Evolutionary conservation across 1,140 invertebrate species (phyloP), one percentile per base, ranked within the genome.

Genomic region (Aphidius gifuensis): DNA sequence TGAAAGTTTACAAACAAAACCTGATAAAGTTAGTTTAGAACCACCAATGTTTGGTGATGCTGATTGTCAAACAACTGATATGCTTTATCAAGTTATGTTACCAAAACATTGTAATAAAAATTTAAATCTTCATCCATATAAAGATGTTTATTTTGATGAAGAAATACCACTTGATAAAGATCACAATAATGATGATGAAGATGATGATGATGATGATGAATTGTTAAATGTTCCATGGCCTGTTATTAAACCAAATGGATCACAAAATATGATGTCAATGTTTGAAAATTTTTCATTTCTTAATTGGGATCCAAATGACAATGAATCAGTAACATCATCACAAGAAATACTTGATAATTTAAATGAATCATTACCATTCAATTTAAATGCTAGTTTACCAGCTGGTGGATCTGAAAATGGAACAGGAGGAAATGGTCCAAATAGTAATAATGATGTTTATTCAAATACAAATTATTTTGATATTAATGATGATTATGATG

Each of bases 1-100:
- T 4, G 82, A 85, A 57, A 74, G 79, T 62, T 62, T 83, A 4
- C 75, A 70, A 50, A 78, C 78, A 56, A 74, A 73, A 2, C 47
- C 82, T 5, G 79, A 83, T 21, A 66, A 79, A 1, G 72, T 66
- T 1, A 79, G 71, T 51, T 68, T 70, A 3, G 50, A 61, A 9
- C 69, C 71, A 9, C 47, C 73, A 44, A 72, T 70, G 65, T 64
- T 68, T 48, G 68, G 69, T 40, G 68, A 74, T 21, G 69, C 62
- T 16, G 79, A 81, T 66, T 66, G 69, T 6, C 74, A 78, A 51
- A 78, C 77, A 0, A 71, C 72, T 9, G 76, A 80, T 43, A 71
- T 73, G 68, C 63, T 81, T 3, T 72, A 73, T 48, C 77, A 76
- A 65, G 70, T 67, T 2, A 66, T 59, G 1, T 42, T 79, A 68